Evolutionary conservation across 1,140 invertebrate genomes (phyloP), one percentile per base, ranked within the genome.

Genomic region (Cydia fagiglandana): DNA sequence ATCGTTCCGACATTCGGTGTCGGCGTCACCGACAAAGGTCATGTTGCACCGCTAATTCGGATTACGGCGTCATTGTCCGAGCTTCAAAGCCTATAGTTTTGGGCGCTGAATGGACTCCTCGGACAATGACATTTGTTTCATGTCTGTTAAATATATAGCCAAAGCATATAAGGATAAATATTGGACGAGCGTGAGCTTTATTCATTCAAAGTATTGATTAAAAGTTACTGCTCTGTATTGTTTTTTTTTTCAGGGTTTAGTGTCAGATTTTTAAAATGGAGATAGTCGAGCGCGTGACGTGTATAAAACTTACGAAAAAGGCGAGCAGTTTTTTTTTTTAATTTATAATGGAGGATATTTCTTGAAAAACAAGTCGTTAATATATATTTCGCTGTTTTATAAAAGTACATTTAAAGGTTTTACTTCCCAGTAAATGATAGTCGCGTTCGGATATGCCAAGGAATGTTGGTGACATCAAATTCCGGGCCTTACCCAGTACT

Each of bases 11-110:
- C 86, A 88, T 90, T 84, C 80, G 79, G 86, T 81, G 86, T 85
- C 85, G 86, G 82, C 82, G 76, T 79, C 84, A 89, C 86, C 89
- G 87, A 89, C 87, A 90, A 90, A 90, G 89, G 88, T 91, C 89
- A 89, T 91, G 89, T 89, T 90, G 87, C 80, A 85, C 76, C 82
- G 80, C 87, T 89, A 91, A 91, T 89, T 89, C 86, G 84, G 84
- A 91, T 89, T 88, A 89, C 83, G 80, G 5, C 7, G 66, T 45
- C 66, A 70, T 70, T 70, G 66, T 70, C 34, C 34, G 9, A 13
- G 64, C 64, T 17, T 24, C 20, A 5, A 24, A 61, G 17, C 20
- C 56, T 61, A 24, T n/a, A 61, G 56, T 61, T 61, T 61, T 61
- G 17, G 53, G 7, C 56, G 5, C 9, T 61, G 56, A 61, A 24